Evolutionary conservation across 2,797 vertebrate species (phyloP).

Genomic region (Myiothlypis coronata): DNA sequence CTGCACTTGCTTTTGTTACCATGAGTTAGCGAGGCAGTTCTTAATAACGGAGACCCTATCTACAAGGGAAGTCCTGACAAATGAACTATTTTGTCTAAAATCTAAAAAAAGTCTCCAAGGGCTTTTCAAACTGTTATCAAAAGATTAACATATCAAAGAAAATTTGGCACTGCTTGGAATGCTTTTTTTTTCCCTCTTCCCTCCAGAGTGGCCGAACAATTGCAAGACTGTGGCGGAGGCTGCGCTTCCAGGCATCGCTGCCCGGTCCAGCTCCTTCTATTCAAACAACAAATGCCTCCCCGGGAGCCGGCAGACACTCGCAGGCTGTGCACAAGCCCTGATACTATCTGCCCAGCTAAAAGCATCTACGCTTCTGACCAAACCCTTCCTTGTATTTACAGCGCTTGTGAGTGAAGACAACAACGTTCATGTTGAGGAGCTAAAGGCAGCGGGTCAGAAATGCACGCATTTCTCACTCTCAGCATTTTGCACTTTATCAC

Average conservation of each 20-base stretch:
- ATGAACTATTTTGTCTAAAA: conserved; percentile 75
- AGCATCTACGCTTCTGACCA: conserved; percentile 80
- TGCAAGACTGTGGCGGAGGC: conserved; percentile 58
- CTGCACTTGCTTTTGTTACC: conserved; percentile 58
- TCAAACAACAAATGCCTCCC: conserved; percentile 53
- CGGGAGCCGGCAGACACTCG: conserved; percentile 40
- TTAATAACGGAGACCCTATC: conserved; percentile 67
- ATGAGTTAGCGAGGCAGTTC: conserved; percentile 36
- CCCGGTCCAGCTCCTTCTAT: conserved; percentile 36
- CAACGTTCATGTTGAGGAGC: not conserved
- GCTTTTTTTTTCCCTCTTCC: not conserved
- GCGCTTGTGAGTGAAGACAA: not conserved
- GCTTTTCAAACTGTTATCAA: conserved; percentile 72
- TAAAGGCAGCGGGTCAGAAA: not conserved
- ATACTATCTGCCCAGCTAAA: conserved; percentile 83
- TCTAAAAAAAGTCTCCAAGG: conserved; percentile 69
- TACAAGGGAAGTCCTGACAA: conserved; percentile 72
- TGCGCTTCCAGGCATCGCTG: conserved; percentile 31
- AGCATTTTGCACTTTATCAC: not conserved
- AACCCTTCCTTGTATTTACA: conserved; percentile 93
- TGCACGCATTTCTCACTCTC: not conserved
- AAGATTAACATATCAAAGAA: conserved; percentile 71
- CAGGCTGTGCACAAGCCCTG: conserved; percentile 69
- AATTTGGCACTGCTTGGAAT: conserved; percentile 63
- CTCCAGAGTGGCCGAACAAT: conserved; percentile 62